These are phyloP conservation scores for Maniola hyperantus DNA, from an alignment of 2,888 invertebrate species.

Conservation along the genomic window DNA sequence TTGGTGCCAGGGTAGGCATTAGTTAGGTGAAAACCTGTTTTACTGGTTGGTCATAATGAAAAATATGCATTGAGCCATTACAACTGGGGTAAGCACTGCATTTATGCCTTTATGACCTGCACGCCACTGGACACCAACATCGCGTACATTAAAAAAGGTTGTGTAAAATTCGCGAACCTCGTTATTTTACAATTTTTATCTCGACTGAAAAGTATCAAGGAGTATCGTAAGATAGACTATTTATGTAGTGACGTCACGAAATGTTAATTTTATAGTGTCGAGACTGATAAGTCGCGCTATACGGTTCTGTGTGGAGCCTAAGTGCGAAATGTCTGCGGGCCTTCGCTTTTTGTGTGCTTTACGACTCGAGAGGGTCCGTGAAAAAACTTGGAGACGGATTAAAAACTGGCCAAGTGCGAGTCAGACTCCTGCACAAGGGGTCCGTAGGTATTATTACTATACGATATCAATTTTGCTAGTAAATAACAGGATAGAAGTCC, in stretches of 20 bases:
- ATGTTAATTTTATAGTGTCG: slow-evolving; percentile 27
- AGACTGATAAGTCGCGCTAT: slow-evolving; percentile 33
- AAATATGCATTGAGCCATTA: neutral
- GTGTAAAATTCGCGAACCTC: slow-evolving; percentile 15
- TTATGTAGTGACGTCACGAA: slow-evolving; percentile 29
- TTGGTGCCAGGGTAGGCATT: too few relatives aligned
- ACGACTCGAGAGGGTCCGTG: slow-evolving; percentile 18
- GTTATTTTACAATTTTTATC: slow-evolving; percentile 26
- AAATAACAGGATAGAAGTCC: too few relatives aligned
- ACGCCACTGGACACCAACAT: neutral
- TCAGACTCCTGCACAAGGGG: too few relatives aligned
- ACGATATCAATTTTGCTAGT: too few relatives aligned
- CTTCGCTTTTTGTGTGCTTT: slow-evolving; percentile 31
- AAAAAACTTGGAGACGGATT: slow-evolving; percentile 15
- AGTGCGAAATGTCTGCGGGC: slow-evolving; percentile 32
- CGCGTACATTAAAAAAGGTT: slow-evolving; percentile 21
- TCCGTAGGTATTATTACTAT: too few relatives aligned
- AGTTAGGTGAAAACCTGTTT: too few relatives aligned
- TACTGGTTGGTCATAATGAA: too few relatives aligned
- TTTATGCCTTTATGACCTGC: too few relatives aligned
- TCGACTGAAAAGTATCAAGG: slow-evolving; percentile 1
- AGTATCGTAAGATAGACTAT: slow-evolving; percentile 20
- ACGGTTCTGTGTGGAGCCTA: slow-evolving; percentile 13
- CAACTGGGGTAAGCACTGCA: too few relatives aligned
- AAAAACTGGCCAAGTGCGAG: too few relatives aligned